Base-by-base conservation (phyloP, 2,888 invertebrate genomes). In the Lepetodrilus schrolli region DNA sequence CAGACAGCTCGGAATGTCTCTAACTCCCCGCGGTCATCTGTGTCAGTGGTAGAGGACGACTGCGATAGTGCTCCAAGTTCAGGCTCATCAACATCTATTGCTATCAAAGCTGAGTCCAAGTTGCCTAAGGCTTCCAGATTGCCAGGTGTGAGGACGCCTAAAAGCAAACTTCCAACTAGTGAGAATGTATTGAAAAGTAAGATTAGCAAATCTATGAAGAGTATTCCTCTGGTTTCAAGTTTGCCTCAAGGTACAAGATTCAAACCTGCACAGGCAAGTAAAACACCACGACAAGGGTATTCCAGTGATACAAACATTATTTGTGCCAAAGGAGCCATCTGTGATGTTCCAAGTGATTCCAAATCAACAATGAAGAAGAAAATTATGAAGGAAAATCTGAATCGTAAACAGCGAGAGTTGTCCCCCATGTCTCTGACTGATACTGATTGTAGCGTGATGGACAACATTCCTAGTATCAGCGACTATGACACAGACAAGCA, bases 21-120 rank as follows among this genome's bases (percentile, higher is more conserved):
- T 10, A 47, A 68, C 47, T 68, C 68, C 2, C 68, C 68, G 26
- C 20, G 68, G 26, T 68, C 68, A 21, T 68, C 68, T 23, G 68
- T 68, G 17, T 68, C 68, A 23, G 68, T 68, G 20, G 38, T 38
- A 21, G 38, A 38, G 23, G 38, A 26, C 17, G 68, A 68, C 21
- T 26, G 26, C 21, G 68, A 68, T 26, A 47, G 26, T 47, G 30
- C n/a, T 30, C 5, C 8, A 30, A 58, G 58, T 30, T 58, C n/a
- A 13, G 10, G 26, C 34, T 58, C 58, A 26, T 21, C 58, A 8
- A 30, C 58, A n/a, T 58, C 58, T 34, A 58, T 30, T 30, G 30
- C 17, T 0, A 58, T 17, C 34, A 58, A 58, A 58, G 13, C 13
- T 34, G 3, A 26, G 17, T 58, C 58, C 13, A 10, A 17, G 17